Percentiles rank a stretch among this genome's conserved stretches.
Evolutionary conservation across 2,797 vertebrate species (phyloP).

Genomic region (Pipistrellus pygmaeus): DNA sequence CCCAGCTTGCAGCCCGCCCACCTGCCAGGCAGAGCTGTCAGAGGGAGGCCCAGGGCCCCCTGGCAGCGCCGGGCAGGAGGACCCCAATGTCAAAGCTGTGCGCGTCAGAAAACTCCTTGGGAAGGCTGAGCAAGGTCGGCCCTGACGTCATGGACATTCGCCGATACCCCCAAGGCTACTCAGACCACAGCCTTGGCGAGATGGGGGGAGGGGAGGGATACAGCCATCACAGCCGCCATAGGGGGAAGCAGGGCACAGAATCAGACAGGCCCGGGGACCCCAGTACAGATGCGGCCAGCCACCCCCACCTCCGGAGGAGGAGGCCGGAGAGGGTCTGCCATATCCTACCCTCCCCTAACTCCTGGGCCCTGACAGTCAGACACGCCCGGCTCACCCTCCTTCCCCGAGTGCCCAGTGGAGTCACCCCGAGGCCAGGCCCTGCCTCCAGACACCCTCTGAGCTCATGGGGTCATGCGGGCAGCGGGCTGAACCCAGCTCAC

Average conservation of each 20-base stretch:
- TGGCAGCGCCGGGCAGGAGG: not conserved
- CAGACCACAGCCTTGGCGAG: not conserved
- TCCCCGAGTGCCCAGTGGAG: not conserved
- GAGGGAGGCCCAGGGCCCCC: not conserved
- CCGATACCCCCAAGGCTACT: not conserved
- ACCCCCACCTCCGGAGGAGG: not conserved
- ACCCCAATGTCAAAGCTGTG: not conserved
- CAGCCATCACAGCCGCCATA: not conserved
- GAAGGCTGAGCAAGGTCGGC: conserved; percentile 55
- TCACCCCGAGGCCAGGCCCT: not conserved
- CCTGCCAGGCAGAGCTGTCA: not conserved
- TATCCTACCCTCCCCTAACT: not conserved
- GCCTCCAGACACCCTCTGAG: not conserved
- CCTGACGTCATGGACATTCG: conserved; percentile 17
- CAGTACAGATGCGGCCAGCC: not conserved
- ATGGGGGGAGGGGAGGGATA: too few relatives aligned
- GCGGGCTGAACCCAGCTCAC: not conserved
- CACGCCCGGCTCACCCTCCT: not conserved
- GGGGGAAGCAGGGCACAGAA: not conserved
- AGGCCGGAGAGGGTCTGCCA: not conserved
- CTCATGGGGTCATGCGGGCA: not conserved
- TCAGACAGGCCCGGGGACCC: not conserved
- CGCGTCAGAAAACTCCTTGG: conserved; percentile 44
- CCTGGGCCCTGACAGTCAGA: not conserved
- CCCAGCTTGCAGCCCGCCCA: not conserved